Evolutionary conservation across 2,113 vertebrate genomes (phyloP), one percentile per base, ranked within the genome.

Genomic region (Tinamus guttatus): DNA sequence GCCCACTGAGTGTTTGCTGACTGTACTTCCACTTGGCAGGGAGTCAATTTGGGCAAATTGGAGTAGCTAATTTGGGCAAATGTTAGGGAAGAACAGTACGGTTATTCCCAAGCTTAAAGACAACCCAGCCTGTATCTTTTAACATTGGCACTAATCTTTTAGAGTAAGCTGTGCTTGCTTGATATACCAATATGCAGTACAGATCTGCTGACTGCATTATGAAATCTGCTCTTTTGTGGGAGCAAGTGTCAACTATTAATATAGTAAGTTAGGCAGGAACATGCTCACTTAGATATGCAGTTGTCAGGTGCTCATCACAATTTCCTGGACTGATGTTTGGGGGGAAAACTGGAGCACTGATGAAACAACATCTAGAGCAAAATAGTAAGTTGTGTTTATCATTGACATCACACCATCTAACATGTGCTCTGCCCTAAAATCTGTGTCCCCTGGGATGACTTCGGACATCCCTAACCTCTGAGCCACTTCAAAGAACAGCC

Each of bases 401-500:
- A 0, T 63, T 81, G 81, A 54, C 90, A 54, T 25, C 74, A 92
- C 83, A 90, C 32, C 49, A 56, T 30, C 30, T 67, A 24, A 43
- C 81, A 40, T 71, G 73, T 15, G 11, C 62, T 67, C 58, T 80
- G 38, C 73, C 40, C 67, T 87, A 2, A 86, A 94, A 80, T 95
- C 63, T 88, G 17, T 52, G 52, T 96, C 77, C 62, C 62, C 51
- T 77, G 90, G 83, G 83, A 41, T 41, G 54, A 40, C 59, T 90
- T 77, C 0, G 59, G 90, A 80, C 85, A 84, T 92, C 92, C 52
- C 56, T 83, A 90, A 43, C 83, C 62, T 90, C 92, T 32, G 28
- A 96, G 70, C 88, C 95, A 96, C 95, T 95, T 96, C 54, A 93
- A 82, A 95, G 83, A 89, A 69, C 70, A 59, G 73, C 75, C 54